Percentiles rank a stretch among this genome's conserved stretches.
Evolutionary conservation across 2,113 vertebrate species (phyloP).

Genomic region (Platysternon megacephalum): DNA sequence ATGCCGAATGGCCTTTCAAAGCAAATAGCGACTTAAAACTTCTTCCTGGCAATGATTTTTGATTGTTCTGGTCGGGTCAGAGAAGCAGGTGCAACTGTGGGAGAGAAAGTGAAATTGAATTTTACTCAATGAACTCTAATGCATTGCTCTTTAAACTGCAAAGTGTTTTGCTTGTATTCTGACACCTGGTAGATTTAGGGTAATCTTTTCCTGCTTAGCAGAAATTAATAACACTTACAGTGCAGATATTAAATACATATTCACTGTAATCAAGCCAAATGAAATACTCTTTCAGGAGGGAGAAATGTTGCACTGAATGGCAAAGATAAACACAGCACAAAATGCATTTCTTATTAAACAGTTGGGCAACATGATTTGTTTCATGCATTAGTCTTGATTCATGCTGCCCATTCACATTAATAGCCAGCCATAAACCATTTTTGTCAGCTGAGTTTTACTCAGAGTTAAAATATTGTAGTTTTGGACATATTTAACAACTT

Average conservation of each 20-base stretch:
- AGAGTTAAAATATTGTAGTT: slow-evolving; percentile 64
- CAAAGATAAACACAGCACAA: slow-evolving; percentile 27
- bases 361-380: slow-evolving; percentile 44
- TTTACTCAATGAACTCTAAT: neutral
- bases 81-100: no score
- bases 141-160: neutral
- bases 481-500: slow-evolving; percentile 59
- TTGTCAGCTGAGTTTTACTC: slow-evolving; percentile 59
- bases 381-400: slow-evolving; percentile 44
- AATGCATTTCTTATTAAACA: slow-evolving; percentile 51
- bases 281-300: neutral
- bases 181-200: neutral
- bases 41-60: neutral
- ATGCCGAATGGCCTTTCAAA: neutral
- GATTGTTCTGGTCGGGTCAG: neutral
- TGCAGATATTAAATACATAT: neutral
- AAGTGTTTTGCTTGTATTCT: slow-evolving; percentile 1
- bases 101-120: neutral
- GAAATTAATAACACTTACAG: neutral
- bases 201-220: neutral
- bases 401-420: slow-evolving; percentile 57
- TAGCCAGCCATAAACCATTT: slow-evolving; percentile 58
- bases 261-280: neutral
- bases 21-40: neutral
- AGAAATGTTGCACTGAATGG: slow-evolving; percentile 26